phyloP scores from a whole-genome alignment of 2,888 invertebrate genomes.

The Choristoneura rosaceana region DNA sequence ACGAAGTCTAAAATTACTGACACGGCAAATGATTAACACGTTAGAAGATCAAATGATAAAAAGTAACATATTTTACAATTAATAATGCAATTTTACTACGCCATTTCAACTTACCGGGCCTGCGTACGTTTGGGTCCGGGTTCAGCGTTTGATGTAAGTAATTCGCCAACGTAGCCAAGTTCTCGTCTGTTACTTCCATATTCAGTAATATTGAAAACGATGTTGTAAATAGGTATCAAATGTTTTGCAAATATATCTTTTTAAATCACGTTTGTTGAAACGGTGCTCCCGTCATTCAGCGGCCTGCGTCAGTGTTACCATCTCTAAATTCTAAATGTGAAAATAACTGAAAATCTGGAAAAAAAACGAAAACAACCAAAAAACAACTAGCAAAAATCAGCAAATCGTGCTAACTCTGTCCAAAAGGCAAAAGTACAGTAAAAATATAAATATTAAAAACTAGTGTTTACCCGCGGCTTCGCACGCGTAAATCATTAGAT shows the following conservation, averaged over 20 bases:
- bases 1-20: background rate
- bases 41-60: background rate
- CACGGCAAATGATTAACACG: background rate
- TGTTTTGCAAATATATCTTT: constrained; percentile 10
- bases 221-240: constrained; percentile 2
- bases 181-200: constrained; percentile 96
- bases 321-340: background rate
- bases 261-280: constrained; percentile 35
- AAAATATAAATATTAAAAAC: too few species aligned
- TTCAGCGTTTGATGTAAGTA: constrained; percentile 95
- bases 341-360: background rate
- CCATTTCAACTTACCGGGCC: constrained; percentile 88
- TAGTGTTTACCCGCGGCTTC: too few species aligned
- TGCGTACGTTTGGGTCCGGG: constrained; percentile 91
- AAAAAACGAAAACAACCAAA: too few species aligned
- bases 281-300: constrained; percentile 22
- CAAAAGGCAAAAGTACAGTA: too few species aligned
- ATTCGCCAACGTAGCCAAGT: constrained; percentile 91
- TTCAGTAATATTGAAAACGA: constrained; percentile 7
- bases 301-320: too few species aligned
- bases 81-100: constrained; percentile 14
- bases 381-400: too few species aligned
- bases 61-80: background rate
- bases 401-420: too few species aligned
- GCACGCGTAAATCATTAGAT: too few species aligned